Conservation (phyloP, 2,888 invertebrate genomes). For the Lasioglossum pauxillum region DNA sequence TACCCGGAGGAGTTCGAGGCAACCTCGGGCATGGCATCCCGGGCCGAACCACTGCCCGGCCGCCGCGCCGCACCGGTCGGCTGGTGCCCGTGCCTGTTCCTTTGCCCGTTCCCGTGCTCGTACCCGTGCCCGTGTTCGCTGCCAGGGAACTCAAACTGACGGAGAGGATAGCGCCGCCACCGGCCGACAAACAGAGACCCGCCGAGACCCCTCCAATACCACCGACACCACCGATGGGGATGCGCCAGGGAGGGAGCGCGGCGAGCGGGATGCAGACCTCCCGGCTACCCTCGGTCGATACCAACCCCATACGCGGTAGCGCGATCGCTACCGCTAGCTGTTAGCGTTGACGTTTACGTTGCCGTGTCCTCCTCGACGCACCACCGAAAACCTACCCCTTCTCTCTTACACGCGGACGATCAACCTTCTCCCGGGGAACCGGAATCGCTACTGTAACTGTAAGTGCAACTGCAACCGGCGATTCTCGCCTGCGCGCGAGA, state of each 20-base stretch:
- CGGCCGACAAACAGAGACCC: slow-evolving; percentile 44
- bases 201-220: not conserved
- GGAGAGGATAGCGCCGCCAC: slow-evolving; percentile 43
- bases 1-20: slow-evolving; percentile 79
- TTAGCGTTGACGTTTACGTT: not conserved
- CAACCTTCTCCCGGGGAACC: not conserved
- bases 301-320: slow-evolving; percentile 68
- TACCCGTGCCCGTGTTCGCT: slow-evolving; percentile 55
- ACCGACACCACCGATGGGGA: not conserved
- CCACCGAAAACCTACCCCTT: slow-evolving; percentile 36
- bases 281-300: slow-evolving; percentile 75
- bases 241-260: slow-evolving; percentile 19
- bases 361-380: slow-evolving; percentile 20
- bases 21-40: slow-evolving; percentile 83
- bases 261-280: not conserved
- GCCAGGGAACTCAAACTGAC: slow-evolving; percentile 62
- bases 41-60: slow-evolving; percentile 77
- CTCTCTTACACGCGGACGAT: slow-evolving; percentile 20
- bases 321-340: not conserved
- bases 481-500: not conserved
- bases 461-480: not conserved
- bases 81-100: not conserved
- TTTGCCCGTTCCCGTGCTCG: not conserved
- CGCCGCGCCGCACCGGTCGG: not conserved
- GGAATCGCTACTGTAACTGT: not conserved